Base-by-base conservation (phyloP, 92 coral and sea anemone genomes). In the Chrysogorgia sp. region DNA sequence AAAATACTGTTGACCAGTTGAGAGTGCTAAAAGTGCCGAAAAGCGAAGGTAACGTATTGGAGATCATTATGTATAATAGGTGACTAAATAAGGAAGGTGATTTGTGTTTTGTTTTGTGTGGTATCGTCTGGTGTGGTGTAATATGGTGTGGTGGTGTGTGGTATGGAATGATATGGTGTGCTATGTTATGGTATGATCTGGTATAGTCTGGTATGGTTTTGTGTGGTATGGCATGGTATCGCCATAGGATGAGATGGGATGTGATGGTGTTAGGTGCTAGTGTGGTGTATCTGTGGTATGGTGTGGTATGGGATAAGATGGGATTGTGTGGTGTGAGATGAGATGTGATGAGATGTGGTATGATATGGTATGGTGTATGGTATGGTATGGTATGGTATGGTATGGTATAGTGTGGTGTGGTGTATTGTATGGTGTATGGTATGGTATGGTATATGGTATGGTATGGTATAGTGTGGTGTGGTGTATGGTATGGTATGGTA, bases 21-120 rank as follows among this genome's bases (percentile, higher is more conserved):
- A 90, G 94, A 33, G 49, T 92, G 60, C 75, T 92, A 52, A 86
- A 87, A 41, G 75, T 84, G 28, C 76, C 78, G 30, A 89, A 84
- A 72, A 90, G 87, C 5, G 92, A 92, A 88, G 97, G 97, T 91
- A 74, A 21, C 63, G 14, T 15, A 15, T 40, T 67, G 25, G 55
- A 20, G 31, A 15, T 35, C 34, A 50, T 37, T 23, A 34, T 6
- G 6, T 45, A 74, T 35, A n/a, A 4, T 37, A 37, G 5, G 43
- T 37, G 12, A 37, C 12, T 37, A 4, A 4, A 12, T n/a, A 37
- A 4, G 6, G 43, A 4, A 37, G 43, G 43, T 37, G 43, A 4
- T 5, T 5, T 37, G 43, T 37, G 43, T 37, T 4, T 37, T 4
- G 43, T 37, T 4, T 37, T 4, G 43, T 37, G 12, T 37, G 12